A percentile compares a stretch with the other conserved stretches of the same genome.
phyloP scores from a whole-genome alignment of 2,888 invertebrate genomes.

The Diaprepes abbreviatus region DNA sequence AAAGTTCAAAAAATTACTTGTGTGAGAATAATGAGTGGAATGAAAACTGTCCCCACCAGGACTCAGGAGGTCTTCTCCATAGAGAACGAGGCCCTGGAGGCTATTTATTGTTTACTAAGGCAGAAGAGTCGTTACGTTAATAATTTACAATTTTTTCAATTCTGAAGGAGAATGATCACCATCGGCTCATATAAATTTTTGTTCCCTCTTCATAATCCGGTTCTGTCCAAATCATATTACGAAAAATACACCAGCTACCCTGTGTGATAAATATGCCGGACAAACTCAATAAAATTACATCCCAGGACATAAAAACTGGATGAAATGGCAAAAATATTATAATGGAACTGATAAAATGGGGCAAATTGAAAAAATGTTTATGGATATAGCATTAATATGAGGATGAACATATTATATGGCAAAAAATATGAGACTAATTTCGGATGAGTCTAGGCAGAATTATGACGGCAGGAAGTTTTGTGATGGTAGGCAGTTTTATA shows the following conservation, averaged over 20 bases:
- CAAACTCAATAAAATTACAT: slow-evolving; percentile 44
- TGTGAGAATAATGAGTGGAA: too few species aligned
- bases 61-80: too few species aligned
- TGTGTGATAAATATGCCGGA: slow-evolving; percentile 35
- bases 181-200: too few species aligned
- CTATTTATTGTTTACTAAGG: too few species aligned
- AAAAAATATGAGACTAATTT: slow-evolving; percentile 13
- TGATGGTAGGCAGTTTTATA: too few species aligned
- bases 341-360: slow-evolving; percentile 37
- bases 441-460: neutral
- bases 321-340: slow-evolving; percentile 41
- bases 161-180: too few species aligned
- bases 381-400: slow-evolving; percentile 10
- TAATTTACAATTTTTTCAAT: too few species aligned
- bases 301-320: slow-evolving; percentile 38
- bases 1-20: too few species aligned
- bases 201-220: neutral
- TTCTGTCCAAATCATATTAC: slow-evolving; percentile 14
- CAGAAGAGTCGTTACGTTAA: too few species aligned
- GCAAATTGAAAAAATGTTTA: slow-evolving; percentile 31
- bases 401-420: slow-evolving; percentile 11
- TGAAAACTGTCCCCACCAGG: too few species aligned
- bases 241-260: slow-evolving; percentile 23
- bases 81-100: too few species aligned
- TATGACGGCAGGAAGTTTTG: too few species aligned